These are phyloP conservation scores for Entosphenus tridentatus DNA, from an alignment of 2,113 vertebrate species.

Conservation along the genomic window DNA sequence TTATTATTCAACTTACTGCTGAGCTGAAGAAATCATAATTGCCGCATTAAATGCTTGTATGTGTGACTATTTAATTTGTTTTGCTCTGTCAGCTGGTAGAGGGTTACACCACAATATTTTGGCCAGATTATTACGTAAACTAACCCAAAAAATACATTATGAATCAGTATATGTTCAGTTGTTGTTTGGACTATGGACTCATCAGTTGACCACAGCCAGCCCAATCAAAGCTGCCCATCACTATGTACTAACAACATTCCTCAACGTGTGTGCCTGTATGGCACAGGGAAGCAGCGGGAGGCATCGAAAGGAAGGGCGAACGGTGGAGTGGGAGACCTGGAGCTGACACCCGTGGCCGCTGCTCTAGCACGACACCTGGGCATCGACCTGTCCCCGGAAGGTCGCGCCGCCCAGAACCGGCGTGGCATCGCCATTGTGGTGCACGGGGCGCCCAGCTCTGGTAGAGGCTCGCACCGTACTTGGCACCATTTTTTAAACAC, in stretches of 20 bases:
- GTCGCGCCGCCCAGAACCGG: conserved; percentile 15
- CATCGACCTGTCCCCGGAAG: conserved; percentile 22
- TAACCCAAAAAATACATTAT: too few species aligned
- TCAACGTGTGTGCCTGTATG: conserved; percentile 1
- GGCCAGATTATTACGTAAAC: too few species aligned
- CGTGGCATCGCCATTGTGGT: conserved; percentile 40
- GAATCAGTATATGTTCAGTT: too few species aligned
- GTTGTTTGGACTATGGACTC: too few species aligned
- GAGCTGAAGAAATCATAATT: too few species aligned
- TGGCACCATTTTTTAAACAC: too few species aligned
- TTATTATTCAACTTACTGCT: too few species aligned
- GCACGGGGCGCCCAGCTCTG: conserved; percentile 43
- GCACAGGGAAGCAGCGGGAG: not conserved
- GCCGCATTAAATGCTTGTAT: too few species aligned
- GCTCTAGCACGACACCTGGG: conserved; percentile 30
- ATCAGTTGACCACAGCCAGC: too few species aligned
- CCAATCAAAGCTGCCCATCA: not conserved
- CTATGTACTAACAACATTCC: not conserved
- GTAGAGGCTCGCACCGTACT: conserved; percentile 16
- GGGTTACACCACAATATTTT: too few species aligned
- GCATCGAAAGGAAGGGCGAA: not conserved
- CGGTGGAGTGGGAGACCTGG: conserved; percentile 21
- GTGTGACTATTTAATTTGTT: too few species aligned
- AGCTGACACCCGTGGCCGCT: conserved; percentile 24
- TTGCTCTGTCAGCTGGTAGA: too few species aligned